Conservation (phyloP, 2,888 invertebrate genomes). For the Philhelius pedissequus region DNA sequence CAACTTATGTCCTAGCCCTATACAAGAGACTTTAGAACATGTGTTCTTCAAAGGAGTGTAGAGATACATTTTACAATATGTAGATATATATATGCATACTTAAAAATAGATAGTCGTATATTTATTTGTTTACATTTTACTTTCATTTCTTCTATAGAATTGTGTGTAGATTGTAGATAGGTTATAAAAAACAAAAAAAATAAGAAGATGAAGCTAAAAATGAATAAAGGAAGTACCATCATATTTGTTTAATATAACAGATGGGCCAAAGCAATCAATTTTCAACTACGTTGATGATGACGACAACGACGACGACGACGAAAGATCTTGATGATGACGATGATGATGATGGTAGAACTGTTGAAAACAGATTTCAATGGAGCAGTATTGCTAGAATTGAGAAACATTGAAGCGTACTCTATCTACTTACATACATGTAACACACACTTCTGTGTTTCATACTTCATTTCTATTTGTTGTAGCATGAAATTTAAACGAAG, state of each 20-base stretch:
- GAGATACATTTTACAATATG: not conserved
- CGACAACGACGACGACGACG: not conserved
- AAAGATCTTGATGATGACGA: not conserved
- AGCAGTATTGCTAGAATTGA: slow-evolving; percentile 40
- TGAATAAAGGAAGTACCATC: slow-evolving; percentile 39
- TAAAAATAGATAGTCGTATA: not conserved
- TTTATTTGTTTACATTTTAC: slow-evolving; percentile 28
- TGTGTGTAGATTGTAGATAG: slow-evolving; percentile 15
- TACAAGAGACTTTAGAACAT: slow-evolving; percentile 37
- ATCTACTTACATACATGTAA: not conserved
- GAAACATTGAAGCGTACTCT: slow-evolving; percentile 19
- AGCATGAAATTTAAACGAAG: slow-evolving; percentile 36
- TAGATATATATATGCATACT: not conserved
- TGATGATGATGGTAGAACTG: slow-evolving; percentile 23
- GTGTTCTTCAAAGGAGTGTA: slow-evolving; percentile 18
- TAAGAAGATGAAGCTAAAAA: not conserved
- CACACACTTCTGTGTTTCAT: not conserved
- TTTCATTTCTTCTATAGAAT: slow-evolving; percentile 22
- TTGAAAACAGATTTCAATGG: slow-evolving; percentile 38
- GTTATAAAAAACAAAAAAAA: not conserved
- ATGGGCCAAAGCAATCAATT: slow-evolving; percentile 65
- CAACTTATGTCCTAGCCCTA: too few species aligned
- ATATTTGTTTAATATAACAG: slow-evolving; percentile 59
- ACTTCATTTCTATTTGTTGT: slow-evolving; percentile 35
- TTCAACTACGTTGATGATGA: slow-evolving; percentile 43